Evolutionary conservation across 2,113 vertebrate genomes (phyloP).

Genomic region (Aptenodytes forsteri): DNA sequence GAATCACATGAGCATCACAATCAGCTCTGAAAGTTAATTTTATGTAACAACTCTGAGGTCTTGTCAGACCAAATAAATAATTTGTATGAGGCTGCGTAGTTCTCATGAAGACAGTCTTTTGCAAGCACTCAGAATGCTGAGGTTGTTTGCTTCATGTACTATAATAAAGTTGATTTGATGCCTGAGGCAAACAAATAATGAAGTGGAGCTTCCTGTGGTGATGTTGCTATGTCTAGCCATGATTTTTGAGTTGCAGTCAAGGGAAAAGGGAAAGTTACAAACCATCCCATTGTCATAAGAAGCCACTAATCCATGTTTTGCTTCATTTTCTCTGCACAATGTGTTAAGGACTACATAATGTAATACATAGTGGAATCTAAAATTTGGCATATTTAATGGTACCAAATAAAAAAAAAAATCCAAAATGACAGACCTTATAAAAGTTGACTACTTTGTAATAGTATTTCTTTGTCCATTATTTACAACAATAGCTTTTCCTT

Average conservation of each 20-base stretch:
- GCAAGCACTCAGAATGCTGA: neutral
- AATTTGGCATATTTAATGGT: neutral
- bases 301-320: neutral
- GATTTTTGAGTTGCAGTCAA: neutral
- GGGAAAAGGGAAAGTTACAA: neutral
- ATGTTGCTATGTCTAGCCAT: neutral
- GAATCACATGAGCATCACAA: neutral
- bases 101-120: neutral
- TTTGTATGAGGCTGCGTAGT: neutral
- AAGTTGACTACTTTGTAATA: neutral
- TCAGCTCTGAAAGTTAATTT: neutral
- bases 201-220: neutral
- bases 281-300: neutral
- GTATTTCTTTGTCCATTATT: neutral
- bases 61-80: neutral
- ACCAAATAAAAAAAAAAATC: neutral
- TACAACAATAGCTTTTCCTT: neutral
- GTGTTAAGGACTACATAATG: neutral
- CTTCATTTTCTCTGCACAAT: neutral
- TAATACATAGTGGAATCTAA: neutral
- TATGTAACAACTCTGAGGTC: neutral
- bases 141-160: neutral
- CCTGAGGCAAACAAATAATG: neutral
- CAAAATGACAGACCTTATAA: neutral
- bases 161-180: neutral